Base-by-base conservation (phyloP, 2,113 vertebrate genomes). In the Rhombomys opimus region DNA sequence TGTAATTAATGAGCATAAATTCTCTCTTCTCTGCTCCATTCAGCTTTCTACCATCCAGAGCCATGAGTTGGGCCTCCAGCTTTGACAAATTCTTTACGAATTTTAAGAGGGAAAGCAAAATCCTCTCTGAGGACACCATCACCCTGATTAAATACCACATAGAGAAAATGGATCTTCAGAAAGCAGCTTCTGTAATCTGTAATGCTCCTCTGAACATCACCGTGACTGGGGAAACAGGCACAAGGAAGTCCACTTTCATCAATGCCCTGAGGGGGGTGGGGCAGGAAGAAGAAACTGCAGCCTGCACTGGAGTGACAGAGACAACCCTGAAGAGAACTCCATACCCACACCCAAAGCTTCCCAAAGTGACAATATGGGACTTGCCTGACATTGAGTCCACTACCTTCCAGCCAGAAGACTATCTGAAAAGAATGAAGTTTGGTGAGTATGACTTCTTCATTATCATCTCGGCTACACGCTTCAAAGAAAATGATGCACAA, bases 391-490 rank as follows among this genome's bases (percentile, higher is more conserved):
- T 70, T 3, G 84, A 84, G 3, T 61, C 68, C 68, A 17, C 10
- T 4, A 61, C 0, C 17, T 94, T 89, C 41, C 4, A 30, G 10
- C 89, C 84, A 70, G 7, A 88, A 59, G 27, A 61, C 38, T 96
- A 94, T n/a, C 89, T 96, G 20, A 3, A 5, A 46, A 7, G 20
- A 88, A 84, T 94, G 46, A 25, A 61, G 8, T 88, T 94, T 61
- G 0, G 0, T 4, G 82, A 94, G 9, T 94, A 96, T 50, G 92
- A 94, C 59, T 96, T 94, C 68, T 96, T 96, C 52, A 93, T 98
- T 41, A 93, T 98, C 50, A 46, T 98, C 14, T 97, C 97, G 17
- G n/a, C 97, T 23, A 54, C 96, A 61, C 89, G 97, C 75, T 92
- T 98, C 73, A 86, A 50, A 61, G 10, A 96, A 57, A 57, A 81